Conservation (phyloP, 2,797 vertebrate genomes). For the Acridotheres tristis region DNA sequence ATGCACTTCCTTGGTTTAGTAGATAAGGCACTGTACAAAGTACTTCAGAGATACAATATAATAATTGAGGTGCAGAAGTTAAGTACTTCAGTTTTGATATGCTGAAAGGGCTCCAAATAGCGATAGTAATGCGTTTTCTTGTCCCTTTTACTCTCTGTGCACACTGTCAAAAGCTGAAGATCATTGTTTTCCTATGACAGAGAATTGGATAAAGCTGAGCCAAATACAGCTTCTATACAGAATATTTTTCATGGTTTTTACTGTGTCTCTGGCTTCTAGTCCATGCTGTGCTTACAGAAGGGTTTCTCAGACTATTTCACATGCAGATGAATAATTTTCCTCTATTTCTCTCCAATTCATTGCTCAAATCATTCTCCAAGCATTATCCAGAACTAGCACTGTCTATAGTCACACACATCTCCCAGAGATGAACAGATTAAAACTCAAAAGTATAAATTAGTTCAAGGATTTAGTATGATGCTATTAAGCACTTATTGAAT, state of each 20-base stretch:
- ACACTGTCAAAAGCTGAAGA: neutral
- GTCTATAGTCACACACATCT: neutral
- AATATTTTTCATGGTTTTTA: neutral
- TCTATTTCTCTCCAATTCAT: neutral
- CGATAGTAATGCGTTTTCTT: neutral
- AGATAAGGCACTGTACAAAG: neutral
- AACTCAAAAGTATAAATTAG: neutral
- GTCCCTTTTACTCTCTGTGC: neutral
- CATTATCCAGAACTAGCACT: neutral
- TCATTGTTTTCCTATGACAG: neutral
- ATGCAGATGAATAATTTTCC: neutral
- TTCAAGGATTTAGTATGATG: neutral
- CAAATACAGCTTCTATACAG: neutral
- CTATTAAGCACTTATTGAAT: neutral
- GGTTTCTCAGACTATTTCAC: neutral
- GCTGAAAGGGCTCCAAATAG: neutral
- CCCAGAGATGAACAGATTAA: neutral
- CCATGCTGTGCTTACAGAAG: neutral
- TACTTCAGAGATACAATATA: neutral
- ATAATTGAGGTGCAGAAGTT: neutral
- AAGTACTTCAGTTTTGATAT: neutral
- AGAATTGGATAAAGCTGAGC: neutral
- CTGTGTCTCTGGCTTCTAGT: neutral
- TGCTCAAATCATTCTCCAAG: neutral
- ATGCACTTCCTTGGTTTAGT: neutral